Conservation (phyloP, 2,888 invertebrate species). For the Ernsta delagoae region DNA sequence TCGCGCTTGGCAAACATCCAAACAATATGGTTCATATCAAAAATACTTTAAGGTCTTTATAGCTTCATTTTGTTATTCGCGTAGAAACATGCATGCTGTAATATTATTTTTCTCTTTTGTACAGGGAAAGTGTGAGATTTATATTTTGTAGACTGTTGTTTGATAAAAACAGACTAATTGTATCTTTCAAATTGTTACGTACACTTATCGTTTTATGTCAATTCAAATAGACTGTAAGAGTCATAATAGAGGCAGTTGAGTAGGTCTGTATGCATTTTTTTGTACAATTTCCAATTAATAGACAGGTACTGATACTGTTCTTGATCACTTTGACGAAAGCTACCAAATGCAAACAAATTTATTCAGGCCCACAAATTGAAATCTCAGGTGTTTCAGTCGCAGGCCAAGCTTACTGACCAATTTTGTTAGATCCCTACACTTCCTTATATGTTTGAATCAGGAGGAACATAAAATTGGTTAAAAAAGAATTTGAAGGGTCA, state of each 20-base stretch:
- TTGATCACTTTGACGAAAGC: background rate
- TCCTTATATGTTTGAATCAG: slow-evolving; percentile 45
- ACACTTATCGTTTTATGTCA: too few relatives aligned
- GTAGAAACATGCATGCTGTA: background rate
- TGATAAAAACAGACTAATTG: too few relatives aligned
- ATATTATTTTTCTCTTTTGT: background rate
- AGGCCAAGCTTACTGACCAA: slow-evolving; percentile 54
- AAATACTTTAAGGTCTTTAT: slow-evolving; percentile 48
- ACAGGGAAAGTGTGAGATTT: background rate
- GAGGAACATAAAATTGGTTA: slow-evolving; percentile 45
- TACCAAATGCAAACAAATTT: slow-evolving; percentile 69
- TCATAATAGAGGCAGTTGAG: too few relatives aligned
- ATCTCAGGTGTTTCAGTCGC: slow-evolving; percentile 74
- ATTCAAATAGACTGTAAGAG: too few relatives aligned
- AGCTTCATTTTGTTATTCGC: slow-evolving; percentile 42
- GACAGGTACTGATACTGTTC: too few relatives aligned
- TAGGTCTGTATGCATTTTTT: too few relatives aligned
- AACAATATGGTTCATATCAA: slow-evolving; percentile 57
- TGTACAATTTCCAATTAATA: too few relatives aligned
- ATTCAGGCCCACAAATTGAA: slow-evolving; percentile 79
- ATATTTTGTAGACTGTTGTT: too few relatives aligned
- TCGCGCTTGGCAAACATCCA: slow-evolving; percentile 61
- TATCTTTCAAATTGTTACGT: too few relatives aligned
- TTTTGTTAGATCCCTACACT: slow-evolving; percentile 50
- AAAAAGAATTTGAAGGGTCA: slow-evolving; percentile 51